Evolutionary conservation across 2,797 vertebrate species (phyloP).

Genomic region (Caiman crocodilus): DNA sequence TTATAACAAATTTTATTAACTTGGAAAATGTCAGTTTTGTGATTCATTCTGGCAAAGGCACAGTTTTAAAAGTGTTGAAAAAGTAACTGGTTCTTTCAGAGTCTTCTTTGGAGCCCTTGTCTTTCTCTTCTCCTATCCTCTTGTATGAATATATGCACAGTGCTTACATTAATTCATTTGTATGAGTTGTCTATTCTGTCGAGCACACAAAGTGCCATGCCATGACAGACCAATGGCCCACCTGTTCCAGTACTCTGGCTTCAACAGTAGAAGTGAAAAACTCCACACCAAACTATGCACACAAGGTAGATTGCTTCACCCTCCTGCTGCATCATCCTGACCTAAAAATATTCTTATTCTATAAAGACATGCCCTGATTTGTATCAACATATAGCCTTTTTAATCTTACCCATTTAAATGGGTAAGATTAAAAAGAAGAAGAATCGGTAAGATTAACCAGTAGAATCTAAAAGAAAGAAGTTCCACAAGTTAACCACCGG

Average conservation of each 20-base stretch:
- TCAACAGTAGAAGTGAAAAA: neutral
- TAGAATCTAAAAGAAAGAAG: constrained; percentile 26
- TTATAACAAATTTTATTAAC: neutral
- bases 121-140: neutral
- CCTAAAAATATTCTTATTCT: neutral
- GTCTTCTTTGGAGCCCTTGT: neutral
- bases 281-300: neutral
- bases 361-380: neutral
- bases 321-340: neutral
- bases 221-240: neutral
- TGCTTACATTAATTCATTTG: neutral
- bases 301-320: neutral
- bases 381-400: neutral
- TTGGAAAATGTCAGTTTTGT: too few relatives aligned
- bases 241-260: too few relatives aligned
- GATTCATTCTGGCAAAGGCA: neutral
- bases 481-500: constrained; percentile 5
- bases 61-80: neutral
- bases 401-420: constrained; percentile 1
- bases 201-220: neutral
- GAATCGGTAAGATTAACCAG: neutral
- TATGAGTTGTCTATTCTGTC: neutral
- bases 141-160: neutral
- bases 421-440: too few relatives aligned
- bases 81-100: neutral